Percentiles rank a stretch among this genome's conserved stretches.
Evolutionary conservation across 2,797 vertebrate species (phyloP).

Genomic region (Gadopsis bispinosus): DNA sequence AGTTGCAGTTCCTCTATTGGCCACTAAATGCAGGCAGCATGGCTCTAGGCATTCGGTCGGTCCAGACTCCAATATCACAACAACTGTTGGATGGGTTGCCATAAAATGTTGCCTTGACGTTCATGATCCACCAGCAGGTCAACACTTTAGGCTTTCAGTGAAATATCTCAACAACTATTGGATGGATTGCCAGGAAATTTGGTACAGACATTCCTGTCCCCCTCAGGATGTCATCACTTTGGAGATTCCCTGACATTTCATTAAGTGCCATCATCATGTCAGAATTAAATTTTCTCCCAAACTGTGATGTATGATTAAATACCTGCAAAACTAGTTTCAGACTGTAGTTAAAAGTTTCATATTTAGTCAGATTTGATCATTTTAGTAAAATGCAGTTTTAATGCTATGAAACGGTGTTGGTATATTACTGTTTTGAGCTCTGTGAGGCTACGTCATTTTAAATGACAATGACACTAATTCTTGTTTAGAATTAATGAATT

Average conservation of each 20-base stretch:
- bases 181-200: neutral
- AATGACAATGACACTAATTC: neutral
- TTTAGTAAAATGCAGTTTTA: neutral
- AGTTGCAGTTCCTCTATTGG: too few relatives aligned
- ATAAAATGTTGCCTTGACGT: neutral
- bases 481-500: neutral
- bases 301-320: too few relatives aligned
- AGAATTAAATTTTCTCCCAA: too few relatives aligned
- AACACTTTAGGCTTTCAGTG: neutral
- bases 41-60: too few relatives aligned
- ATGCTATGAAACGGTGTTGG: neutral
- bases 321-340: neutral
- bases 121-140: neutral
- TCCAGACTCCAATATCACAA: too few relatives aligned
- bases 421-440: neutral
- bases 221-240: neutral
- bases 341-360: neutral
- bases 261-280: too few relatives aligned
- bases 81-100: too few relatives aligned
- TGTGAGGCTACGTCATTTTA: neutral
- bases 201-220: neutral
- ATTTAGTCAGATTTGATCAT: neutral
- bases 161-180: neutral
- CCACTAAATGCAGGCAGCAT: too few relatives aligned
- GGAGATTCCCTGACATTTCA: too few relatives aligned